Percentiles rank a stretch among this genome's conserved stretches.
These are phyloP conservation scores for Macaca mulatta DNA, from an alignment of 2,113 vertebrate genomes.

Conservation along the genomic window DNA sequence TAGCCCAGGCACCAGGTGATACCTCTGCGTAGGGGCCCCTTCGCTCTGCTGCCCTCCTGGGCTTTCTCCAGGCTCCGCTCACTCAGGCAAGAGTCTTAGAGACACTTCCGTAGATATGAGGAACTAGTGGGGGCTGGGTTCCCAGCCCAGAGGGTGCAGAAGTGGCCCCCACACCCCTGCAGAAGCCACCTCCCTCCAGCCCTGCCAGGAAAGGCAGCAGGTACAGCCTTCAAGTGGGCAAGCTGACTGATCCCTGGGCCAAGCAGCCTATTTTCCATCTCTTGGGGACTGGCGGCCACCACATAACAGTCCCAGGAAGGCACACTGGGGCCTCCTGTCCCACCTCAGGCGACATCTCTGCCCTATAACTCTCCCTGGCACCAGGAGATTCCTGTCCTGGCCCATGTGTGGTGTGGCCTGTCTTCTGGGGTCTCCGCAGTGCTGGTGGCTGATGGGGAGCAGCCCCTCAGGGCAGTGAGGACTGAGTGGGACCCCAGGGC, in stretches of 20 bases:
- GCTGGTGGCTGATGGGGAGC: neutral
- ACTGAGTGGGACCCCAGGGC: neutral
- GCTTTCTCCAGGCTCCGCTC: neutral
- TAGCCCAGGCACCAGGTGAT: neutral
- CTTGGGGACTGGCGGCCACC: neutral
- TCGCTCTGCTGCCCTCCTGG: neutral
- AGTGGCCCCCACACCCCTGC: neutral
- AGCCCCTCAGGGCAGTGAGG: neutral
- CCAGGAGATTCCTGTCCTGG: neutral
- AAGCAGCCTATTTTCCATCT: neutral
- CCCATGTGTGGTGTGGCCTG: neutral
- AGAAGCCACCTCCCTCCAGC: neutral
- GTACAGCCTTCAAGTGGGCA: neutral
- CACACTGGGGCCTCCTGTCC: neutral
- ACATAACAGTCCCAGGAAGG: neutral
- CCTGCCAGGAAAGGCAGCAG: neutral
- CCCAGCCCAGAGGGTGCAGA: constrained; percentile 3
- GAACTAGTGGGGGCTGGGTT: constrained; percentile 74
- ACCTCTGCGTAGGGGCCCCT: constrained; percentile 25
- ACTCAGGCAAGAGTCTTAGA: neutral
- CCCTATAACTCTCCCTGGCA: neutral
- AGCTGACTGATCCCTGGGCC: neutral
- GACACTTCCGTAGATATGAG: constrained; percentile 72
- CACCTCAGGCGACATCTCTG: neutral
- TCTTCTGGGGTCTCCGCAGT: neutral